Base-by-base conservation (phyloP, 1,140 invertebrate genomes). In the Bombyx mori region DNA sequence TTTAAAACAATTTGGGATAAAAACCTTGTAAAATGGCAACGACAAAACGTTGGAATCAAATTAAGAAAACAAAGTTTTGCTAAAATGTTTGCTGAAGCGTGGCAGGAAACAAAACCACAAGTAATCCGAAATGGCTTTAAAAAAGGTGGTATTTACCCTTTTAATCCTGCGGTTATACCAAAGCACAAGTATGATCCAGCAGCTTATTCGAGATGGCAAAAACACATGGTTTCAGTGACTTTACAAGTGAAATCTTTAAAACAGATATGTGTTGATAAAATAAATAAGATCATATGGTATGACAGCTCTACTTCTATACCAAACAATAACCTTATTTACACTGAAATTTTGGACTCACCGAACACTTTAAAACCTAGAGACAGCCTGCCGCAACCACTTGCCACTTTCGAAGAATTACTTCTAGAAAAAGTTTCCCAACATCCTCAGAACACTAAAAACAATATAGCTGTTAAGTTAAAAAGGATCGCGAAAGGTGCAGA, bases 1-100 rank as follows among this genome's bases (percentile, higher is more conserved):
- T 66, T 76, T 54, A 79, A 79, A 65, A 51, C 54, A 42, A 46
- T 8, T 22, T 73, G 71, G 68, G 65, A 74, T 47, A 8, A 45
- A 47, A 22, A 60, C 48, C 42, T 70, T 1, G 58, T 71, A 4
- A 55, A 68, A 52, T 73, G 71, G 68, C 68, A 73, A 50, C 52
- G 68, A 54, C 26, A 55, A 8, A 63, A 73, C 56, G 48, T 63
- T 12, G 67, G 67, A 8, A 56, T 48, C n/a, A 56, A 47, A 56
- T 42, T 56, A 42, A 18, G n/a, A 3, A 56, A 56, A 56, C n/a
- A 56, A 52, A 44, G 8, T 26, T 57, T 57, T 52, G 56, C 56
- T 44, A 2, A 57, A 45, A 45, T 9, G 7, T 35, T 57, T 12
- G 56, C 56, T 26, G n/a, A 52, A 22, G 42, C 44, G 4, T 57